phyloP scores from a whole-genome alignment of 2,113 vertebrate species.

The Nothocercus nigrocapillus region DNA sequence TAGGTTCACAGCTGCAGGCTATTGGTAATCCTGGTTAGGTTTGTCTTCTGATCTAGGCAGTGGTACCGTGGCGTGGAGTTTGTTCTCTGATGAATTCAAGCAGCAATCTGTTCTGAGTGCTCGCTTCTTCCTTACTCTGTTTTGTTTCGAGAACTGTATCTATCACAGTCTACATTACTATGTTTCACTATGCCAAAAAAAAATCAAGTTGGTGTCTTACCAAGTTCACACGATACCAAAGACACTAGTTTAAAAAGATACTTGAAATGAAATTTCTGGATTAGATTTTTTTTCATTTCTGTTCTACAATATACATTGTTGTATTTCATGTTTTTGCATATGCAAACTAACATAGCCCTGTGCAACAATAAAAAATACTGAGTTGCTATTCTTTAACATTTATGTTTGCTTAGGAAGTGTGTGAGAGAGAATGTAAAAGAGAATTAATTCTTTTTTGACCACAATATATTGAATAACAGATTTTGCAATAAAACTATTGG shows the following conservation, averaged over 20 bases:
- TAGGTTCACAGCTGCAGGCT: not conserved
- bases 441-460: not conserved
- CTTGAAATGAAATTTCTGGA: not conserved
- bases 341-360: not conserved
- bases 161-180: not conserved
- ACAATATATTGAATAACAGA: not conserved
- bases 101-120: not conserved
- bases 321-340: not conserved
- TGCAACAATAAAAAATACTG: not conserved
- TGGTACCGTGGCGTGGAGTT: not conserved
- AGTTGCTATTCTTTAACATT: not conserved
- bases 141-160: not conserved
- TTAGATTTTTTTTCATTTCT: not conserved
- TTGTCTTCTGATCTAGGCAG: not conserved
- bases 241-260: not conserved
- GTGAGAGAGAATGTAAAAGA: not conserved
- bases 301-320: conserved; percentile 6
- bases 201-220: not conserved
- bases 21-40: not conserved
- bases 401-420: conserved; percentile 27
- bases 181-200: not conserved
- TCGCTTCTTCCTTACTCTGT: not conserved
- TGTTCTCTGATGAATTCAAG: conserved; percentile 1
- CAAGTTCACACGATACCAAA: not conserved
- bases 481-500: not conserved